Percentiles rank a stretch among this genome's conserved stretches.
Evolutionary conservation across 2,888 invertebrate genomes (phyloP).

Genomic region (Acleris emargana): DNA sequence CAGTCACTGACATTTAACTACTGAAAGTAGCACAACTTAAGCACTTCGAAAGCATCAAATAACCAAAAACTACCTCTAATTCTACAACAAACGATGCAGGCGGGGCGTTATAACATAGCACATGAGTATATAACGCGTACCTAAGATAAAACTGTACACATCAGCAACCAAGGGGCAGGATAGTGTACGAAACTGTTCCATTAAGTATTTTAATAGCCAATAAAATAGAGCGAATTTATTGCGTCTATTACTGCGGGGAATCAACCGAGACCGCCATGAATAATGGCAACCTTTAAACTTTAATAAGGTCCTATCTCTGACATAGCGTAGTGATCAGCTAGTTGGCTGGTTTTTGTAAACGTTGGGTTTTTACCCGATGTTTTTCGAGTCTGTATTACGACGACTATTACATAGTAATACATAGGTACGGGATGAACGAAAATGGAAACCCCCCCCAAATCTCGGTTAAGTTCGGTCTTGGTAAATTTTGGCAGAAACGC

Average conservation of each 20-base stretch:
- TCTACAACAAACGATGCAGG: no score
- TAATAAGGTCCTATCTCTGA: slow-evolving; percentile 62
- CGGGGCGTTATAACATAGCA: not conserved
- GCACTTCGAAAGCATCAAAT: no score
- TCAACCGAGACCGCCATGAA: slow-evolving; percentile 71
- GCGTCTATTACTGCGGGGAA: slow-evolving; percentile 74
- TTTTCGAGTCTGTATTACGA: not conserved
- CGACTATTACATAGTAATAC: no score
- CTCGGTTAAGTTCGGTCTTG: no score
- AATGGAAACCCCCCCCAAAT: no score
- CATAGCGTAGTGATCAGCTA: not conserved
- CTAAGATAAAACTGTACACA: slow-evolving; percentile 18
- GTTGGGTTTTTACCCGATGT: not conserved
- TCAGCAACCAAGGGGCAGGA: slow-evolving; percentile 18
- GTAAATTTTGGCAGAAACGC: no score
- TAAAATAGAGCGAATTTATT: slow-evolving; percentile 77
- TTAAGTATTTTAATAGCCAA: slow-evolving; percentile 81
- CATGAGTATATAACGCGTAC: not conserved
- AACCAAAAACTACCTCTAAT: no score
- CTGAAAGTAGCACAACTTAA: no score
- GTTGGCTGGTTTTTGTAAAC: not conserved
- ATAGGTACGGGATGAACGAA: no score
- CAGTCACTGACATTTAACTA: no score
- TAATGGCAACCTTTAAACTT: slow-evolving; percentile 75
- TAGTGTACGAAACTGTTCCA: slow-evolving; percentile 62